Percentiles rank a stretch among this genome's conserved stretches.
phyloP scores from a whole-genome alignment of 2,888 invertebrate genomes.

The Melipona bicolor region DNA sequence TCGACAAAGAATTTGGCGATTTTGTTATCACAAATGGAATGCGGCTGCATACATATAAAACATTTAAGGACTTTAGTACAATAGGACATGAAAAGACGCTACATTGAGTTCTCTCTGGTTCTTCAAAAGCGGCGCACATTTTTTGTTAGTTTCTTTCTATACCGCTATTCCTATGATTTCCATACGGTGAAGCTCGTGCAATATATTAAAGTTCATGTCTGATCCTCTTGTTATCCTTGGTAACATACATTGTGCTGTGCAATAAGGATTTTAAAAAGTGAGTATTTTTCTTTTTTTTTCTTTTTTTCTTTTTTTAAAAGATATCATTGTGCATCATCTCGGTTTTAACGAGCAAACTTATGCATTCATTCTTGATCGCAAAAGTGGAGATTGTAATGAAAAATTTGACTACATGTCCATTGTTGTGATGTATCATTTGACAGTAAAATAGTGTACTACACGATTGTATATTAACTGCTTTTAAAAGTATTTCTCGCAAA shows the following conservation, averaged over 20 bases:
- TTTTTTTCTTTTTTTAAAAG: background rate
- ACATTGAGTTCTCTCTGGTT: conserved; percentile 30
- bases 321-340: background rate
- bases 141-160: conserved; percentile 32
- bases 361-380: background rate
- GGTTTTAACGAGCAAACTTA: background rate
- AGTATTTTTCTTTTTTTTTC: conserved; percentile 23
- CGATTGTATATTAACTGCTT: background rate
- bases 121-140: conserved; percentile 39
- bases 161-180: conserved; percentile 20
- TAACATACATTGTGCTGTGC: conserved; percentile 43
- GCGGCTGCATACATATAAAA: conserved; percentile 38
- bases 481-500: background rate
- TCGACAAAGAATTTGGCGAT: conserved; percentile 38
- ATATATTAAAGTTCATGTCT: conserved; percentile 8
- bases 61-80: conserved; percentile 39
- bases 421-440: conserved; percentile 28
- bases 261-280: conserved; percentile 51
- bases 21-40: conserved; percentile 32
- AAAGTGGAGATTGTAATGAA: background rate
- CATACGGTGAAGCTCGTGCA: conserved; percentile 12
- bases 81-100: conserved; percentile 62
- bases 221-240: conserved; percentile 20
- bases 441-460: background rate
- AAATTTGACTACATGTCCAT: background rate